Evolutionary conservation across 2,888 invertebrate species (phyloP).

Genomic region (Lepas anatifera): DNA sequence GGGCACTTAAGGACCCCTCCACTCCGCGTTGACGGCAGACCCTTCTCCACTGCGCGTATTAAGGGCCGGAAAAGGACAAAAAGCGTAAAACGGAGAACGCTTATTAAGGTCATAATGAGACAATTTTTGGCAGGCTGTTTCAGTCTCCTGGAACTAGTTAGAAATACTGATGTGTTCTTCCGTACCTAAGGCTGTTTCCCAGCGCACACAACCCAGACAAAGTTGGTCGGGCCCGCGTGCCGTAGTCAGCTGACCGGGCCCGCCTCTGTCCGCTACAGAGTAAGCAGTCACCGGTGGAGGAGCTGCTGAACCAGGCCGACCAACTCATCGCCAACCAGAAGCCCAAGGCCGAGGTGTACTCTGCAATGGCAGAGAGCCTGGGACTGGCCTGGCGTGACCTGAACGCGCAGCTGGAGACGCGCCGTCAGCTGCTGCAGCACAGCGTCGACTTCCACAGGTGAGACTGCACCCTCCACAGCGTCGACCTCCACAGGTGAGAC

Average conservation of each 20-base stretch:
- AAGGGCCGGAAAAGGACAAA: no score
- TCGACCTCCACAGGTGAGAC: background rate
- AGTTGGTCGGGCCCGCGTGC: no score
- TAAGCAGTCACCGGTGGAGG: conserved; percentile 78
- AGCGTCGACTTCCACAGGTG: conserved; percentile 64
- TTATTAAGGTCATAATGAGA: no score
- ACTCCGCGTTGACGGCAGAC: no score
- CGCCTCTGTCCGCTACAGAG: conserved; percentile 40
- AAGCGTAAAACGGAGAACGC: no score
- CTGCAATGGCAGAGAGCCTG: conserved; percentile 67
- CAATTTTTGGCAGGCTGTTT: no score
- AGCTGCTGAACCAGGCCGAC: conserved; percentile 71
- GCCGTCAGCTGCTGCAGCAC: conserved; percentile 60
- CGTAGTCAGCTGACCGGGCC: background rate
- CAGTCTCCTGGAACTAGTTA: no score
- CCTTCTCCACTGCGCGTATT: no score
- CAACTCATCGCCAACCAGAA: conserved; percentile 63
- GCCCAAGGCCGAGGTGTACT: conserved; percentile 58
- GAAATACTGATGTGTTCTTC: no score
- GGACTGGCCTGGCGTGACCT: conserved; percentile 63
- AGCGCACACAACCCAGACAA: no score
- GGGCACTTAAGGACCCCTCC: no score
- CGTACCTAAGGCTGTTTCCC: no score
- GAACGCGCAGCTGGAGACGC: conserved; percentile 58
- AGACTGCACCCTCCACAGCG: conserved; percentile 24